phyloP scores from a whole-genome alignment of 2,888 invertebrate genomes.

The Maniola hyperantus region DNA sequence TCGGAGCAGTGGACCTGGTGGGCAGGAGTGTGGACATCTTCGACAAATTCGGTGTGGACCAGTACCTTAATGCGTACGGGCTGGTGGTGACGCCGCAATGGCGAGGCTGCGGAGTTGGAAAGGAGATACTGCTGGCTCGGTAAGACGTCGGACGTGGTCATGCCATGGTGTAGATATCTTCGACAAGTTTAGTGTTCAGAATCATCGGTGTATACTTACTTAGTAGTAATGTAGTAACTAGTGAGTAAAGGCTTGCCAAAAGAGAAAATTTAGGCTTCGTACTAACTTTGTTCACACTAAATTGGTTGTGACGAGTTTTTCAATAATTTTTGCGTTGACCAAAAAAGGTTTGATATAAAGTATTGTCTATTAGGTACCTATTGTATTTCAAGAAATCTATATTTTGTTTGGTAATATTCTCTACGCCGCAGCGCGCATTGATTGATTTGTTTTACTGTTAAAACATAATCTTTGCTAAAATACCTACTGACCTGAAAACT shows the following conservation, averaged over 20 bases:
- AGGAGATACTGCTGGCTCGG: conserved; percentile 70
- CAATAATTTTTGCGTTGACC: no score
- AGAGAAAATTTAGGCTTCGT: no score
- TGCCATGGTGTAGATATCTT: conserved; percentile 63
- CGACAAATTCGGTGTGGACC: conserved; percentile 60
- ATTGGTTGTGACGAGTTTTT: no score
- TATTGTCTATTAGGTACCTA: no score
- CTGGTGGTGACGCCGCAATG: conserved; percentile 72
- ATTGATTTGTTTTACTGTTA: no score
- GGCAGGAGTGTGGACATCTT: conserved; percentile 65
- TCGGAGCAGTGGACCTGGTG: conserved; percentile 74
- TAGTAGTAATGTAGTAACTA: no score
- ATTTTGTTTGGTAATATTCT: no score
- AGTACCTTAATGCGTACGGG: conserved; percentile 73
- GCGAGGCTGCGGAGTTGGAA: conserved; percentile 71
- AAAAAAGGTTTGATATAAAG: no score
- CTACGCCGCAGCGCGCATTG: no score
- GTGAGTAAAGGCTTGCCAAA: no score
- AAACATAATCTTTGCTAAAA: conserved; percentile 31
- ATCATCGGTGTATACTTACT: conserved; percentile 44
- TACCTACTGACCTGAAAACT: conserved; percentile 39
- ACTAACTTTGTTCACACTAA: no score
- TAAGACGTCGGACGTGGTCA: conserved; percentile 43
- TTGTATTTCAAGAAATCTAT: no score
- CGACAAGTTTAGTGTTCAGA: conserved; percentile 58